A percentile compares a stretch with the other conserved stretches of the same genome.
phyloP scores from a whole-genome alignment of 2,113 vertebrate genomes.

The Cinclus mexicanus region DNA sequence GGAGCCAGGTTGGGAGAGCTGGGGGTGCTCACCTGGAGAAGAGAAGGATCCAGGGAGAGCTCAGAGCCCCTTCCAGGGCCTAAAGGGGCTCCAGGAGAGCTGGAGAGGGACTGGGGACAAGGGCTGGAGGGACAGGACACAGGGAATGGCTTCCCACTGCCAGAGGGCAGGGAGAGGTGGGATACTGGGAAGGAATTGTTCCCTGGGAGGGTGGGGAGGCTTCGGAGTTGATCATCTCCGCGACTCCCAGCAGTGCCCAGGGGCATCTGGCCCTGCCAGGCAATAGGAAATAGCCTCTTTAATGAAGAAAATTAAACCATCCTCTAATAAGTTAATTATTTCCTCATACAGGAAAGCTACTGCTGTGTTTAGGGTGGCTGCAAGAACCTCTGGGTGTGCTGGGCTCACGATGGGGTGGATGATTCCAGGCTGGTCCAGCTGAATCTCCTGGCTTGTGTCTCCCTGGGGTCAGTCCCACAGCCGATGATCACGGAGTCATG shows the following conservation, averaged over 20 bases:
- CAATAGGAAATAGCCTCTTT: constrained; percentile 32
- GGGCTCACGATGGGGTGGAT: accelerated
- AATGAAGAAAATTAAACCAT: neutral
- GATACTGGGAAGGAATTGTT: neutral
- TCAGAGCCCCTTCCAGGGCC: neutral
- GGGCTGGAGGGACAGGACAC: neutral
- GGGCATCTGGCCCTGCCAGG: constrained; percentile 1
- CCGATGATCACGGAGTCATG: accelerated
- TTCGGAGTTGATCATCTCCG: accelerated
- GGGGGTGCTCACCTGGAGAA: neutral
- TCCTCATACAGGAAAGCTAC: constrained; percentile 39
- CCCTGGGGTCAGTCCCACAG: neutral
- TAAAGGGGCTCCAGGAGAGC: neutral
- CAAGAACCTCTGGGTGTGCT: neutral
- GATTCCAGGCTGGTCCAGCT: neutral
- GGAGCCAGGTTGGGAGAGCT: neutral
- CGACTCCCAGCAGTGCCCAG: neutral
- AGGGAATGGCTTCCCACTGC: neutral
- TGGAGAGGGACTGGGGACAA: neutral
- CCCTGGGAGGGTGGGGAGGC: neutral
- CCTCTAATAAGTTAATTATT: constrained; percentile 22
- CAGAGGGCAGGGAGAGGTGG: neutral
- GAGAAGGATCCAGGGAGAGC: neutral
- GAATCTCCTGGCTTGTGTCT: neutral
- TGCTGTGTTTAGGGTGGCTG: neutral